phyloP scores from a whole-genome alignment of 1,140 invertebrate species.

The Nasonia longicornis region DNA sequence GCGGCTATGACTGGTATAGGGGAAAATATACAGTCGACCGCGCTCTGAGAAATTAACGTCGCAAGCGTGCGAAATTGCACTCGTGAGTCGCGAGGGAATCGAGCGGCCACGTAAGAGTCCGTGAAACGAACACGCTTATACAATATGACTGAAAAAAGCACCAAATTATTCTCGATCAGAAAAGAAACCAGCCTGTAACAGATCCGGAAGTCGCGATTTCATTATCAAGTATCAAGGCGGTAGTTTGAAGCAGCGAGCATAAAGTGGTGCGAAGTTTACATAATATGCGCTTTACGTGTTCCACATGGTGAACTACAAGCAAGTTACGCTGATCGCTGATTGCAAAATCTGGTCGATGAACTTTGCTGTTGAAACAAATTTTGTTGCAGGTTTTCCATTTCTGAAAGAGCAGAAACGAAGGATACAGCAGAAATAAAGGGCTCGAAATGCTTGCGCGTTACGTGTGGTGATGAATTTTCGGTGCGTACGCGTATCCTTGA shows the following conservation, averaged over 20 bases:
- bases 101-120: no score
- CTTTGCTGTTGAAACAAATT: no score
- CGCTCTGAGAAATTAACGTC: no score
- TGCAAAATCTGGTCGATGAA: conserved; percentile 1
- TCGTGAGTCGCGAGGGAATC: no score
- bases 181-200: neutral
- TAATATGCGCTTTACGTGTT: conserved; percentile 8
- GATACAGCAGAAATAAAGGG: neutral
- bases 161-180: neutral
- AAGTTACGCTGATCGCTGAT: neutral
- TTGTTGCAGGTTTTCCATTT: no score
- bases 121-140: no score
- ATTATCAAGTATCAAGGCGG: conserved; percentile 12
- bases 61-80: no score
- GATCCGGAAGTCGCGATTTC: conserved; percentile 28
- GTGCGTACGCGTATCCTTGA: conserved; percentile 51
- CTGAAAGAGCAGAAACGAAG: no score
- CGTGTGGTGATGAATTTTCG: conserved; percentile 3
- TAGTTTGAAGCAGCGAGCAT: neutral
- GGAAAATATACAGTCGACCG: no score
- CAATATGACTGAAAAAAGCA: neutral
- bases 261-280: neutral
- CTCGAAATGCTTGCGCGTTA: conserved; percentile 16
- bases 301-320: conserved; percentile 4
- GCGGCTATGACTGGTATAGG: no score